A percentile compares a stretch with the other conserved stretches of the same genome.
These are phyloP conservation scores for Electrophaes corylata DNA, from an alignment of 2,888 invertebrate species.

Conservation along the genomic window DNA sequence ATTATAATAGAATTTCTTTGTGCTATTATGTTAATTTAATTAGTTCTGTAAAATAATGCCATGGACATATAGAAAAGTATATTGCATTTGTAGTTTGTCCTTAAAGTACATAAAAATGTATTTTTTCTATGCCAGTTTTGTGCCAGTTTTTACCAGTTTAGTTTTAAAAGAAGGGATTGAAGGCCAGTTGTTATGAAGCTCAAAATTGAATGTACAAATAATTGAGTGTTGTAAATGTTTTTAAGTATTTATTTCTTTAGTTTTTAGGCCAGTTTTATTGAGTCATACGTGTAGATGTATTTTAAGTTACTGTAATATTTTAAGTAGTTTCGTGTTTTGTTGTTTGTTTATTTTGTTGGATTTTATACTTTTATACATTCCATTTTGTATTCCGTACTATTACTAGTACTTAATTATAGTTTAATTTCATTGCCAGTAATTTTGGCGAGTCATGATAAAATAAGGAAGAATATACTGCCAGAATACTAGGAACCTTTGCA, in stretches of 20 bases:
- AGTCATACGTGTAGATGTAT: conserved; percentile 64
- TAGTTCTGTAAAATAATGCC: conserved; percentile 27
- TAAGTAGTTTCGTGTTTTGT: conserved; percentile 65
- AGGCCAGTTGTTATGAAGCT: conserved; percentile 79
- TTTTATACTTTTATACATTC: conserved; percentile 68
- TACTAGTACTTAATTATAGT: conserved; percentile 25
- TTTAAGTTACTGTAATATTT: conserved; percentile 46
- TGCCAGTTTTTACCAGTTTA: conserved; percentile 62
- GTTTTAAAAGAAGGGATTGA: conserved; percentile 64
- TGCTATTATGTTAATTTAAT: conserved; percentile 25
- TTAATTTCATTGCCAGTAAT: conserved; percentile 14
- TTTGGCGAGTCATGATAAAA: conserved; percentile 7
- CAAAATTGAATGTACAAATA: conserved; percentile 80
- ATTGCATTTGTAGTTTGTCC: conserved; percentile 24
- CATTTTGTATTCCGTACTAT: conserved; percentile 54
- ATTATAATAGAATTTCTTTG: conserved; percentile 47
- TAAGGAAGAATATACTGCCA: conserved; percentile 9
- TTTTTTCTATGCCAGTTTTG: conserved; percentile 53
- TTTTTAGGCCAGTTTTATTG: conserved; percentile 77
- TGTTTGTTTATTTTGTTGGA: conserved; percentile 72
- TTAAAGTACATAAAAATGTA: conserved; percentile 23
- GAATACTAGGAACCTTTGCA: not conserved
- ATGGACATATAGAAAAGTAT: conserved; percentile 30
- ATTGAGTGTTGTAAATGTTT: conserved; percentile 41
- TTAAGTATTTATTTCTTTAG: conserved; percentile 79